A percentile compares a stretch with the other conserved stretches of the same genome.
These are phyloP conservation scores for Amaurobius ferox DNA, from an alignment of 2,888 invertebrate genomes.

Conservation along the genomic window DNA sequence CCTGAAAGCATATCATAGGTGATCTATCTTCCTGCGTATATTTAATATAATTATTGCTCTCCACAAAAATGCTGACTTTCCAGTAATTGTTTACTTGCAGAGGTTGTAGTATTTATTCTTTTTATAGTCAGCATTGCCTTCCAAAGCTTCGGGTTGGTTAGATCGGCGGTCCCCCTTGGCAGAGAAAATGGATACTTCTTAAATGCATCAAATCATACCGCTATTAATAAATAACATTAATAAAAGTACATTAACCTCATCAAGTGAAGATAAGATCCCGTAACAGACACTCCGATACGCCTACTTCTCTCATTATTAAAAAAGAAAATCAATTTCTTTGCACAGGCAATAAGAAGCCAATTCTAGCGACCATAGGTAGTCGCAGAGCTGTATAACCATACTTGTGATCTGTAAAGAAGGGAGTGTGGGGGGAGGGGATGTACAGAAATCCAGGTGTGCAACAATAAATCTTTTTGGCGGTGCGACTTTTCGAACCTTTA, in stretches of 20 bases:
- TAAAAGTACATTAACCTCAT: constrained; percentile 9
- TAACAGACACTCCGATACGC: neutral
- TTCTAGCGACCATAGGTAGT: neutral
- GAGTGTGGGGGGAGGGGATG: constrained; percentile 15
- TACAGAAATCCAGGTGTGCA: constrained; percentile 69
- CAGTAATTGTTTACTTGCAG: too few relatives aligned
- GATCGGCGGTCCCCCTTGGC: too few relatives aligned
- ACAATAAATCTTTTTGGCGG: constrained; percentile 68
- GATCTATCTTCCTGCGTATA: too few relatives aligned
- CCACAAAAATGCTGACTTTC: too few relatives aligned
- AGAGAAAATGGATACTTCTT: neutral
- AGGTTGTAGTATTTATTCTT: too few relatives aligned
- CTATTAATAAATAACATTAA: constrained; percentile 12
- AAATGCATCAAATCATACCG: neutral
- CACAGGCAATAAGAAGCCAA: constrained; percentile 36
- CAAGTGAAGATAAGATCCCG: neutral
- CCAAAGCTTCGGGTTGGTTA: too few relatives aligned
- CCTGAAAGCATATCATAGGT: too few relatives aligned
- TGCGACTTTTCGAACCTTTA: constrained; percentile 27
- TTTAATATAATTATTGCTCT: too few relatives aligned
- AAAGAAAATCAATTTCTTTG: neutral
- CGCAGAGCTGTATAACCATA: constrained; percentile 19
- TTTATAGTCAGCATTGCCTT: too few relatives aligned
- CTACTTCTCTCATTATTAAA: neutral
- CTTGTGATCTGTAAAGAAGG: constrained; percentile 32